These are phyloP conservation scores for Mus minutoides DNA, from an alignment of 2,797 vertebrate genomes.

Conservation along the genomic window DNA sequence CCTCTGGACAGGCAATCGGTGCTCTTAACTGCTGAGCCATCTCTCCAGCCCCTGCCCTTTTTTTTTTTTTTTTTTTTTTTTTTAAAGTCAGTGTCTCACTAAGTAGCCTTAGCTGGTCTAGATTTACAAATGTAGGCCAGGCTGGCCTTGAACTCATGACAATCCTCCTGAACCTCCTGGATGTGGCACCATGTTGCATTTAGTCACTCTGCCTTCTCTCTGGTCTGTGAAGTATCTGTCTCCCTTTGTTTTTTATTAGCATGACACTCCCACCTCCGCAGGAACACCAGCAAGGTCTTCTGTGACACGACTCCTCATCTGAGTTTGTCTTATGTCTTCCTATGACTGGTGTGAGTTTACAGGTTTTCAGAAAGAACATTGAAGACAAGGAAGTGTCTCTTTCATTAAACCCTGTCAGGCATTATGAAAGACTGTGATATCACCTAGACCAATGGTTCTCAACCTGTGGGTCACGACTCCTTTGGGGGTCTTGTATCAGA, in stretches of 20 bases:
- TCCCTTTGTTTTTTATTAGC: not conserved
- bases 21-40: too few species aligned
- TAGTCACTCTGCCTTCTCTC: not conserved
- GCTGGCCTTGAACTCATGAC: not conserved
- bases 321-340: slow-evolving; percentile 25
- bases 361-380: slow-evolving; percentile 16
- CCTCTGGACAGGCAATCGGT: too few species aligned
- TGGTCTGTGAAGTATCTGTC: not conserved
- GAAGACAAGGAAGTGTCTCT: not conserved
- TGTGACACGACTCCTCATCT: not conserved
- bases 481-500: not conserved
- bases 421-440: not conserved
- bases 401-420: not conserved
- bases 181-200: not conserved
- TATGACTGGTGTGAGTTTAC: not conserved
- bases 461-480: not conserved
- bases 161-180: not conserved
- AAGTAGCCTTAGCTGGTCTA: not conserved
- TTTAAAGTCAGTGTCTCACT: not conserved
- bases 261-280: not conserved
- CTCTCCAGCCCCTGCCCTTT: too few species aligned
- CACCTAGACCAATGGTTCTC: not conserved
- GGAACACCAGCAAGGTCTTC: not conserved
- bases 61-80: too few species aligned
- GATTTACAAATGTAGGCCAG: not conserved